Evolutionary conservation across 2,888 invertebrate species (phyloP).

Genomic region (Automeris io): DNA sequence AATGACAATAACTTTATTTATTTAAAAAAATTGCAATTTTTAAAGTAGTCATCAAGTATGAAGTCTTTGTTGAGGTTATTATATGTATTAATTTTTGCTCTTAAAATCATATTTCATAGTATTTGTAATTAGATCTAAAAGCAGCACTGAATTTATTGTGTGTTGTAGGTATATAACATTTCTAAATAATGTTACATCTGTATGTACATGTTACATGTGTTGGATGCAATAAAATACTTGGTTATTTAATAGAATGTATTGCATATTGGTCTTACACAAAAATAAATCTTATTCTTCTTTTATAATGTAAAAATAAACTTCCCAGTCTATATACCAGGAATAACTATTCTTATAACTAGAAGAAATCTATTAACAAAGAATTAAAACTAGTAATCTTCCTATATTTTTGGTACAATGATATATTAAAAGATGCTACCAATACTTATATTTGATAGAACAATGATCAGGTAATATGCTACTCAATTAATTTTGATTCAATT

Average conservation of each 20-base stretch:
- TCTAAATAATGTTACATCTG: no score
- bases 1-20: no score
- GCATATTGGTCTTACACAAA: slow-evolving; percentile 72
- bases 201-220: neutral
- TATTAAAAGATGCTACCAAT: slow-evolving; percentile 48
- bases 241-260: slow-evolving; percentile 60
- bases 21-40: no score
- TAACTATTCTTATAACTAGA: slow-evolving; percentile 67
- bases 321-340: slow-evolving; percentile 53
- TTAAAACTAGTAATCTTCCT: slow-evolving; percentile 53
- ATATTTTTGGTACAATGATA: slow-evolving; percentile 70
- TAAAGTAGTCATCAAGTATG: no score
- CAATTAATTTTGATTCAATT: slow-evolving; percentile 6
- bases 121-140: no score
- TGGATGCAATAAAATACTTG: slow-evolving; percentile 2
- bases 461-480: slow-evolving; percentile 3
- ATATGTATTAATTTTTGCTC: no score
- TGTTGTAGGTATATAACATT: no score
- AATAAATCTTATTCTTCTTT: slow-evolving; percentile 66
- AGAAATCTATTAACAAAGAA: slow-evolving; percentile 62
- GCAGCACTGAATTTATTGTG: no score
- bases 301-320: slow-evolving; percentile 72
- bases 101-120: no score
- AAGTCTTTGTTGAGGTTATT: no score
- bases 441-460: slow-evolving; percentile 7